These are phyloP conservation scores for Monoplex corrugatus DNA, from an alignment of 2,888 invertebrate genomes.

Conservation along the genomic window DNA sequence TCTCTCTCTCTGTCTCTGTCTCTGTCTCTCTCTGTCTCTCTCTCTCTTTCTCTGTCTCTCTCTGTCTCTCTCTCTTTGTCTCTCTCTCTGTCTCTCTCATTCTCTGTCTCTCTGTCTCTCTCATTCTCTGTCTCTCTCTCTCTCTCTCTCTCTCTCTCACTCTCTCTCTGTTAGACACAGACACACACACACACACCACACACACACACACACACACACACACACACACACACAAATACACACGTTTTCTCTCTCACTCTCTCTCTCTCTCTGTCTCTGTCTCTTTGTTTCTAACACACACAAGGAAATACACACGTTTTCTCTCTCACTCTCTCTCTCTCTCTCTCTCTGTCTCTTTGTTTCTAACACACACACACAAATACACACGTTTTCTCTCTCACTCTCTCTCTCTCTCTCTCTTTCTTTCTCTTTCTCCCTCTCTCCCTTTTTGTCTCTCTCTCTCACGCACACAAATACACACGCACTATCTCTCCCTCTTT, in stretches of 20 bases:
- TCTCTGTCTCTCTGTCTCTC: background rate
- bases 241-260: background rate
- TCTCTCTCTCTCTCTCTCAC: background rate
- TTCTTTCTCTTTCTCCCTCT: too few relatives aligned
- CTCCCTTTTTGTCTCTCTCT: too few relatives aligned
- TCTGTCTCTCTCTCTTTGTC: background rate
- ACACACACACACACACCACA: too few relatives aligned
- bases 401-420: too few relatives aligned
- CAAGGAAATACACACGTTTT: too few relatives aligned
- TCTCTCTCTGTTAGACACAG: too few relatives aligned
- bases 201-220: background rate
- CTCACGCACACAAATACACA: too few relatives aligned
- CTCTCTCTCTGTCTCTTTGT: background rate
- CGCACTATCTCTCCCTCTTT: slow-evolving; percentile 7
- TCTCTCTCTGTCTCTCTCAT: background rate
- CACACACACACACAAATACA: background rate
- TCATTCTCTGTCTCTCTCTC: background rate
- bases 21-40: background rate
- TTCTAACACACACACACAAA: background rate
- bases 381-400: background rate
- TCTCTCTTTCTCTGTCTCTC: background rate
- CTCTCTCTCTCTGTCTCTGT: background rate
- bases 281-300: background rate
- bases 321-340: background rate
- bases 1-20: background rate